Evolutionary conservation across 2,888 invertebrate genomes (phyloP).

Genomic region (Mylabris sibirica): DNA sequence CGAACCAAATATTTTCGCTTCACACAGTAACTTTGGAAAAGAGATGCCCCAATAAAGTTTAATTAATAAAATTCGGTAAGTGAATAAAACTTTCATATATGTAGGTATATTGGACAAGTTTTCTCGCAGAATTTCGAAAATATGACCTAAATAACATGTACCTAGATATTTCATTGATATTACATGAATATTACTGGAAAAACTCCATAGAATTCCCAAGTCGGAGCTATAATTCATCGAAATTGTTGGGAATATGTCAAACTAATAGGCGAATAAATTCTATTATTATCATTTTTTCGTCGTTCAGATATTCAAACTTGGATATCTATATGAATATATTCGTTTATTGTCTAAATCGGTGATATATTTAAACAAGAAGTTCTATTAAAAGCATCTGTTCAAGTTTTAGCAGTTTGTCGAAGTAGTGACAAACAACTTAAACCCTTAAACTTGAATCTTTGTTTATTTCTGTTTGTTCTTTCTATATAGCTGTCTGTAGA

Average conservation of each 20-base stretch:
- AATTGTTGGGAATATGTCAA: background rate
- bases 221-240: background rate
- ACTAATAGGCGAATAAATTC: background rate
- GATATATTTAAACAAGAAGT: background rate
- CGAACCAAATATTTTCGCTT: background rate
- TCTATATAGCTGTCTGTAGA: background rate
- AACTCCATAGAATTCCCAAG: background rate
- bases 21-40: background rate
- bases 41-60: constrained; percentile 8
- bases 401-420: background rate
- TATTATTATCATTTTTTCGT: background rate
- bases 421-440: background rate
- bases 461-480: constrained; percentile 4
- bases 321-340: background rate
- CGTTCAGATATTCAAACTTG: background rate
- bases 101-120: background rate
- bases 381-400: background rate
- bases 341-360: background rate
- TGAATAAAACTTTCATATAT: background rate
- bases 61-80: background rate
- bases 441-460: background rate
- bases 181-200: background rate
- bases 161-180: background rate
- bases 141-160: background rate
- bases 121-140: background rate